Evolutionary conservation across 2,888 invertebrate genomes (phyloP).

Genomic region (Reticulitermes lucifugus): DNA sequence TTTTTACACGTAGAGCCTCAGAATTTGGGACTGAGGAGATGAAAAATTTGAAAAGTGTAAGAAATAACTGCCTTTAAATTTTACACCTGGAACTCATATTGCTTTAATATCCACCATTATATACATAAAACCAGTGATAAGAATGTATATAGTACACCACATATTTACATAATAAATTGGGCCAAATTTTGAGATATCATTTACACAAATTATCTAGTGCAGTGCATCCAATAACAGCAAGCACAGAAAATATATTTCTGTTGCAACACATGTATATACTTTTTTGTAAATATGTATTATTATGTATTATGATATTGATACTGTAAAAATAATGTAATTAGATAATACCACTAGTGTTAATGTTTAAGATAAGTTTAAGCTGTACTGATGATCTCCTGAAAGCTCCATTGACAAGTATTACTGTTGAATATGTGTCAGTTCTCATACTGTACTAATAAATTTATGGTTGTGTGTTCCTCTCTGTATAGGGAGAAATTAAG

Average conservation of each 20-base stretch:
- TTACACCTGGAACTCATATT: constrained; percentile 19
- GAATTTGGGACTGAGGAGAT: constrained; percentile 19
- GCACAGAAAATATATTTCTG: constrained; percentile 17
- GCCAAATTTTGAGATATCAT: constrained; percentile 28
- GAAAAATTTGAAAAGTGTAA: background rate
- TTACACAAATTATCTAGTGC: constrained; percentile 24
- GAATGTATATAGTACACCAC: background rate
- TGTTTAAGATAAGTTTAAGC: background rate
- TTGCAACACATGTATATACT: constrained; percentile 28
- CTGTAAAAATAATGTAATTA: background rate
- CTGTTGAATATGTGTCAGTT: constrained; percentile 17
- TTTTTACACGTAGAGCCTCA: constrained; percentile 9
- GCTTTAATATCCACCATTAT: constrained; percentile 19
- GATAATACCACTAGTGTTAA: constrained; percentile 20
- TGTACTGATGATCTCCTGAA: constrained; percentile 13
- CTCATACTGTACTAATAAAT: background rate
- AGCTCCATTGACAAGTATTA: constrained; percentile 22
- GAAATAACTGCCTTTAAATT: constrained; percentile 25
- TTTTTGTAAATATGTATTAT: constrained; percentile 35
- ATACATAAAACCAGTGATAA: background rate
- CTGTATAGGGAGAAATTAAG: background rate
- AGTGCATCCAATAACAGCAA: constrained; percentile 3
- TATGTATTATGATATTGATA: background rate
- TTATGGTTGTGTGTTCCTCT: constrained; percentile 11
- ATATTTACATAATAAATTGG: constrained; percentile 16